phyloP scores from a whole-genome alignment of 1,140 invertebrate species.

The Drosophila bifasciata region DNA sequence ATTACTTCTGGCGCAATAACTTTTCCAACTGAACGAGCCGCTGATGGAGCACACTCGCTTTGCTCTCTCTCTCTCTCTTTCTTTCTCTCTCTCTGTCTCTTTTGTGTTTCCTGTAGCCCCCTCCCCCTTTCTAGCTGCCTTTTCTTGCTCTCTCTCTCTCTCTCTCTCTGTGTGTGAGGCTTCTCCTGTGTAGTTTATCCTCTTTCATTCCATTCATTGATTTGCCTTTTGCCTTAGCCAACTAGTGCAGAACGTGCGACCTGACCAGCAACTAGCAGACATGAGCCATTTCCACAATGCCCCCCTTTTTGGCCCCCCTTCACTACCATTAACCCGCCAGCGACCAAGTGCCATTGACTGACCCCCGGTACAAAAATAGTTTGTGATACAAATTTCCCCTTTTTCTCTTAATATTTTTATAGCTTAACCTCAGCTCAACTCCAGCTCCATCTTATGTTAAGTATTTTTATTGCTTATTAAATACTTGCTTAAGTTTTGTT shows the following conservation, averaged over 20 bases:
- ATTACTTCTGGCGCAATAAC: conserved; percentile 81
- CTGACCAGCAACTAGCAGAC: conserved; percentile 23
- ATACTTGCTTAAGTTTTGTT: too few relatives aligned
- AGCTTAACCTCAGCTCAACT: not conserved
- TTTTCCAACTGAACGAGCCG: conserved; percentile 76
- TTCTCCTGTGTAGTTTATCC: conserved; percentile 16
- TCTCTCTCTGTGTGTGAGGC: conserved; percentile 29
- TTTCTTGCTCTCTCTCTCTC: conserved; percentile 12
- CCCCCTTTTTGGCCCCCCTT: not conserved
- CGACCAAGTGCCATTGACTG: conserved; percentile 28
- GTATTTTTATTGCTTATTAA: too few relatives aligned
- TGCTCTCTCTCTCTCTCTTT: conserved; percentile 22
- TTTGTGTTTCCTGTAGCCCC: conserved; percentile 6
- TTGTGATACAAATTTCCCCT: conserved; percentile 28
- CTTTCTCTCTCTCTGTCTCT: not conserved
- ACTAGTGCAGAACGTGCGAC: conserved; percentile 44
- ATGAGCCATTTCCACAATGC: conserved; percentile 18
- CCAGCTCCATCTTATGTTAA: too few relatives aligned
- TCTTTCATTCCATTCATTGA: conserved; percentile 66
- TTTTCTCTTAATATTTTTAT: not conserved
- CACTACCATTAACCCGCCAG: conserved; percentile 23
- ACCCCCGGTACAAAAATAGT: conserved; percentile 42
- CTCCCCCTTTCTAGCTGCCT: not conserved
- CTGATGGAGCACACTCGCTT: conserved; percentile 67
- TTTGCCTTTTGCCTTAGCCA: conserved; percentile 66